Evolutionary conservation across 2,797 vertebrate genomes (phyloP).

Genomic region (Typhlichthys subterraneus): DNA sequence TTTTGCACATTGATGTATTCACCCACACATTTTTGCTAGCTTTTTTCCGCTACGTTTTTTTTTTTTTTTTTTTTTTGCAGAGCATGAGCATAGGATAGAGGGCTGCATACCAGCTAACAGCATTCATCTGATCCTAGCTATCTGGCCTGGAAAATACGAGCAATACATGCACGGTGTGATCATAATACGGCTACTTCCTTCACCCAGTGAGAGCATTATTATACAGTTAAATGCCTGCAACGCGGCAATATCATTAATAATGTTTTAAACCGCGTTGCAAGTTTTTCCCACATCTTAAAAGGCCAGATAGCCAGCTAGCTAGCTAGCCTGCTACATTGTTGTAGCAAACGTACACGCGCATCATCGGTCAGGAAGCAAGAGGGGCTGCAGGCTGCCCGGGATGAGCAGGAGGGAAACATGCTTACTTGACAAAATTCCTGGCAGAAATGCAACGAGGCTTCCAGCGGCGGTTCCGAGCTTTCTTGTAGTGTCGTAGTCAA

Average conservation of each 20-base stretch:
- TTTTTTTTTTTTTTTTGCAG: conserved; percentile 57
- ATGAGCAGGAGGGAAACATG: conserved; percentile 58
- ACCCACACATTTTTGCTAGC: conserved; percentile 68
- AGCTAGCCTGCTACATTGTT: conserved; percentile 79
- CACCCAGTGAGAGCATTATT: conserved; percentile 23
- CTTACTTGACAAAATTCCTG: conserved; percentile 96
- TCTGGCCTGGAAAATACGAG: conserved; percentile 72
- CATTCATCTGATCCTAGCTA: conserved; percentile 71
- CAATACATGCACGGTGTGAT: conserved; percentile 50
- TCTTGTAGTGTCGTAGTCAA: conserved; percentile 83
- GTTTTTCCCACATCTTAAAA: conserved; percentile 42
- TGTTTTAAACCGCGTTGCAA: conserved; percentile 12
- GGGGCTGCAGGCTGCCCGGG: conserved; percentile 73
- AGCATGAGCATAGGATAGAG: conserved; percentile 77
- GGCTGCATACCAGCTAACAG: conserved; percentile 78
- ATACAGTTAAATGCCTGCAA: conserved; percentile 31
- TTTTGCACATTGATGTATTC: conserved; percentile 61
- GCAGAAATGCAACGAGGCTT: conserved; percentile 91
- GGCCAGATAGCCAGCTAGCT: conserved; percentile 63
- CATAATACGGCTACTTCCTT: conserved; percentile 11
- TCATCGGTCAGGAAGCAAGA: conserved; percentile 77
- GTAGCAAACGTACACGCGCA: conserved; percentile 78
- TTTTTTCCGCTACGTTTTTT: conserved; percentile 48
- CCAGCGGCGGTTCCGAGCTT: conserved; percentile 80
- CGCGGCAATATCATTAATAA: conserved; percentile 10